Percentiles rank a stretch among this genome's conserved stretches.
Evolutionary conservation across 2,888 invertebrate species (phyloP).

Genomic region (Phalera bucephala): DNA sequence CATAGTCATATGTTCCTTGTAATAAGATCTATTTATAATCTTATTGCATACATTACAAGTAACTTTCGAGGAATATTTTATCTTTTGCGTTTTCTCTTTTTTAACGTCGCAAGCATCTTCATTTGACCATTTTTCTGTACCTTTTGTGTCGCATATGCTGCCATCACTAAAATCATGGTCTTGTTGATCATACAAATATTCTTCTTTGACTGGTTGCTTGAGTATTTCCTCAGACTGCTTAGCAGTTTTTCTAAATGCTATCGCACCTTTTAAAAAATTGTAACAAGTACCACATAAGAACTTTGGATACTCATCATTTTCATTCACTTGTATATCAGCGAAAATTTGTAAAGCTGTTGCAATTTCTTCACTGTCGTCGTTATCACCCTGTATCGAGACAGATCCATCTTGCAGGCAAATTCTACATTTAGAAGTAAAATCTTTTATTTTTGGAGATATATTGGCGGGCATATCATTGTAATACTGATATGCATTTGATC

Average conservation of each 20-base stretch:
- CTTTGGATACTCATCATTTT: slow-evolving; percentile 52
- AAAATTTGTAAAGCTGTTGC: slow-evolving; percentile 11
- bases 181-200: slow-evolving; percentile 18
- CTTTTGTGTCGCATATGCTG: slow-evolving; percentile 24
- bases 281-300: slow-evolving; percentile 53
- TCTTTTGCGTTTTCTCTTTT: slow-evolving; percentile 30
- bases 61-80: slow-evolving; percentile 38
- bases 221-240: slow-evolving; percentile 47
- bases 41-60: slow-evolving; percentile 51
- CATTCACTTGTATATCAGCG: slow-evolving; percentile 42
- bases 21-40: slow-evolving; percentile 50
- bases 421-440: slow-evolving; percentile 11
- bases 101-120: slow-evolving; percentile 17
- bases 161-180: slow-evolving; percentile 32
- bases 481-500: slow-evolving; percentile 12
- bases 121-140: slow-evolving; percentile 22
- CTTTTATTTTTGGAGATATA: slow-evolving; percentile 8
- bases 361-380: slow-evolving; percentile 6
- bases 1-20: slow-evolving; percentile 56
- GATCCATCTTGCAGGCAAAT: slow-evolving; percentile 20
- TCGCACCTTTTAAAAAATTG: slow-evolving; percentile 50
- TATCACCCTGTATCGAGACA: slow-evolving; percentile 3
- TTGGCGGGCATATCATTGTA: slow-evolving; percentile 20
- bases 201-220: slow-evolving; percentile 38
- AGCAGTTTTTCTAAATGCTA: slow-evolving; percentile 55